Evolutionary conservation across 2,113 vertebrate genomes (phyloP).

Genomic region (Gopherus flavomarginatus): DNA sequence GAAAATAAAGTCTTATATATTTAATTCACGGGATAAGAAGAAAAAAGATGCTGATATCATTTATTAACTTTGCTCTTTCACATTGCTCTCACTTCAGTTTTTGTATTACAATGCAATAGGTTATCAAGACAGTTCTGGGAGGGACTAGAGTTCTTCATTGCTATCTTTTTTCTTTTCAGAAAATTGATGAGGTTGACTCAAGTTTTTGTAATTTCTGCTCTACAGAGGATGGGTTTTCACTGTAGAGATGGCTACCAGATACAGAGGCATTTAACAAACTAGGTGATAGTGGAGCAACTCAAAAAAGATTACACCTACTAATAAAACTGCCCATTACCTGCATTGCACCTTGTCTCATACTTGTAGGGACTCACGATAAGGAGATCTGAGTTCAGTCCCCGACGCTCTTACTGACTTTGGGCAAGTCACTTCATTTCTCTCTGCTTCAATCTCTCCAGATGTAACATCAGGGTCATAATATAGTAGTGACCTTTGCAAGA

Average conservation of each 20-base stretch:
- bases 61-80: background rate
- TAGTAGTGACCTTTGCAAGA: background rate
- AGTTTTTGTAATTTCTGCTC: background rate
- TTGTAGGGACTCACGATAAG: background rate
- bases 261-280: background rate
- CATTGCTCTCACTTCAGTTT: background rate
- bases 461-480: background rate
- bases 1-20: background rate
- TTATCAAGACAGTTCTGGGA: background rate
- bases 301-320: background rate
- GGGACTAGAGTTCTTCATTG: background rate
- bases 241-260: background rate
- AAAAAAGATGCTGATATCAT: background rate
- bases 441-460: background rate
- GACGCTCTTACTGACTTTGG: background rate
- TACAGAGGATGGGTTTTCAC: background rate
- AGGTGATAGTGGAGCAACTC: background rate
- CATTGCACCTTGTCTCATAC: background rate
- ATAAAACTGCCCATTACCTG: background rate
- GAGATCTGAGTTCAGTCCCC: background rate
- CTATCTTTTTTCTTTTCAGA: background rate
- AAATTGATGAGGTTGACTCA: background rate
- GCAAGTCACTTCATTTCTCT: background rate
- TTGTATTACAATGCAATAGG: accelerated
- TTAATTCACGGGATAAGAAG: background rate